These are phyloP conservation scores for Epinephelus coioides DNA, from an alignment of 2,797 vertebrate species.

Conservation along the genomic window DNA sequence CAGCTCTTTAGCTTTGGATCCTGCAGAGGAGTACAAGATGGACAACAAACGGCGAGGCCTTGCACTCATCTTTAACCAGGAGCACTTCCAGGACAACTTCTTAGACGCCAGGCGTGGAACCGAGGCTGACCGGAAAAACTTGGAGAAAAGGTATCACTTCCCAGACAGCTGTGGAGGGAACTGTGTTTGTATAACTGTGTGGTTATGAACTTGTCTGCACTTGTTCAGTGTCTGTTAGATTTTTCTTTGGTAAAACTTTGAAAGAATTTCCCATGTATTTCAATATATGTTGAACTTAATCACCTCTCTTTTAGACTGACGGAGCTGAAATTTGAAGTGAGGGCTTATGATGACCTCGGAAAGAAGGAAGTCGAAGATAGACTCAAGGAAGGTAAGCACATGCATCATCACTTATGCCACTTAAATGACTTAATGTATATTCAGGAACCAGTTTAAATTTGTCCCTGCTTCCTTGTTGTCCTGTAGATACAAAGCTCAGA, in stretches of 20 bases:
- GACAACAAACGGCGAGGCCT: slow-evolving; percentile 88
- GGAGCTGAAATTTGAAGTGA: slow-evolving; percentile 92
- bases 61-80: slow-evolving; percentile 96
- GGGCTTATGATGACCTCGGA: slow-evolving; percentile 84
- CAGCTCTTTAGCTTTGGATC: slow-evolving; percentile 82
- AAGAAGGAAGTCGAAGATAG: slow-evolving; percentile 79
- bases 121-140: slow-evolving; percentile 85
- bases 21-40: slow-evolving; percentile 91
- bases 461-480: background rate
- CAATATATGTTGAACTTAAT: background rate
- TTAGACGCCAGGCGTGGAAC: slow-evolving; percentile 87
- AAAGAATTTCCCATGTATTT: too few relatives aligned
- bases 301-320: slow-evolving; percentile 76
- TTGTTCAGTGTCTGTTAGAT: background rate
- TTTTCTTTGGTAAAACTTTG: background rate
- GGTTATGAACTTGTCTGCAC: background rate
- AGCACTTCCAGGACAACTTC: slow-evolving; percentile 84
- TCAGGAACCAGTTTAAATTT: background rate
- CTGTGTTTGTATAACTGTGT: background rate
- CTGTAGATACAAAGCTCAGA: background rate
- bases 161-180: background rate
- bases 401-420: background rate
- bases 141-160: slow-evolving; percentile 85
- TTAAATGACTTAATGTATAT: background rate
- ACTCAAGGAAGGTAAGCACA: slow-evolving; percentile 86